phyloP scores from a whole-genome alignment of 2,888 invertebrate species.

The Conops quadrifasciatus region DNA sequence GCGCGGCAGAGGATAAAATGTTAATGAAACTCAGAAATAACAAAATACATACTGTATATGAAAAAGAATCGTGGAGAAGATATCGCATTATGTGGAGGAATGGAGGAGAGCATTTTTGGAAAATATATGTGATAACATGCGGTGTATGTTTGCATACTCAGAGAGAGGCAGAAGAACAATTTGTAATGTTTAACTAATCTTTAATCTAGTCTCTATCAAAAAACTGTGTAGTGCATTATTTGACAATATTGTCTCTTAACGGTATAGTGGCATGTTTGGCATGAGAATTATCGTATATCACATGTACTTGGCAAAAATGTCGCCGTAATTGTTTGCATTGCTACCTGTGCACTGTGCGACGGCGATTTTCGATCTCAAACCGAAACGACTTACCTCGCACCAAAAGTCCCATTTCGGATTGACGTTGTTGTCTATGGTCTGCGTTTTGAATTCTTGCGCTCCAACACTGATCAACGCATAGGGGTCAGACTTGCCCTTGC shows the following conservation, averaged over 20 bases:
- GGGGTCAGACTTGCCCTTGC: conserved; percentile 97
- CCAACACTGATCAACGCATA: conserved; percentile 93
- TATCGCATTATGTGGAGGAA: not conserved
- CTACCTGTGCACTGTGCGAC: not conserved
- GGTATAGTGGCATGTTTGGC: not conserved
- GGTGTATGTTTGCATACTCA: not conserved
- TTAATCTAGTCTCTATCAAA: not conserved
- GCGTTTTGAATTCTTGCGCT: conserved; percentile 91
- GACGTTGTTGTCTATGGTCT: conserved; percentile 91
- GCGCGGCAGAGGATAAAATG: conserved; percentile 40
- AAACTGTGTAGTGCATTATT: not conserved
- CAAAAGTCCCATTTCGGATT: conserved; percentile 98
- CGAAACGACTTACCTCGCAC: conserved; percentile 83
- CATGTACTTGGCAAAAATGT: conserved; percentile 25
- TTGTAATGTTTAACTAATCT: not conserved
- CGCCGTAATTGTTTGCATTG: not conserved
- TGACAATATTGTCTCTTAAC: not conserved
- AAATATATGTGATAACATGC: conserved; percentile 7
- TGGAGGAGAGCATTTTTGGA: conserved; percentile 13
- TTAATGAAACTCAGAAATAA: conserved; percentile 41
- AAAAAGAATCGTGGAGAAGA: conserved; percentile 5
- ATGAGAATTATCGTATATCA: not conserved
- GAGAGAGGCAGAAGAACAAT: not conserved
- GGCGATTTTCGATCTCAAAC: no score
- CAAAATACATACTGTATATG: conserved; percentile 63